Evolutionary conservation across 1,140 invertebrate genomes (phyloP).

Genomic region (Ericerus pela): DNA sequence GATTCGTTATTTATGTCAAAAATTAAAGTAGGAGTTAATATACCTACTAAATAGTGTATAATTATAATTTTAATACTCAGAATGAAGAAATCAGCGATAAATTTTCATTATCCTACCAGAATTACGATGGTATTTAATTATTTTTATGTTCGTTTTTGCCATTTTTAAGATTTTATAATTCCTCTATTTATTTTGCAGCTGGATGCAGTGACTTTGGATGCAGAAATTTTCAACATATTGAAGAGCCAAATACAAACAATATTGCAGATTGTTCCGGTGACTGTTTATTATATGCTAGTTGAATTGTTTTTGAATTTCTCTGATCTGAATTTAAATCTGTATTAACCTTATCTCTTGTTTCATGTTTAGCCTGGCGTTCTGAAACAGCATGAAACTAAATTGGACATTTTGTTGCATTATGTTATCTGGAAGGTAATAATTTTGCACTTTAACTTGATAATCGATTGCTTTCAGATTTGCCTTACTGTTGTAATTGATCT

Average conservation of each 20-base stretch:
- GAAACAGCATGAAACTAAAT: slow-evolving; percentile 37
- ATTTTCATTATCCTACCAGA: too few relatives aligned
- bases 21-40: too few relatives aligned
- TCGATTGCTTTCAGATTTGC: neutral
- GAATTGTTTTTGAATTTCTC: neutral
- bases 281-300: slow-evolving; percentile 12
- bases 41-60: too few relatives aligned
- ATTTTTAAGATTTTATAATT: neutral
- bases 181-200: slow-evolving; percentile 30
- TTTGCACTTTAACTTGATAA: neutral
- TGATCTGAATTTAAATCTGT: neutral
- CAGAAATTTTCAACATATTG: slow-evolving; percentile 38
- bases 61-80: too few relatives aligned
- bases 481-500: neutral
- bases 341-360: slow-evolving; percentile 6
- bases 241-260: slow-evolving; percentile 36
- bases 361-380: slow-evolving; percentile 37
- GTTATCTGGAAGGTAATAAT: slow-evolving; percentile 34
- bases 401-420: slow-evolving; percentile 39
- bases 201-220: slow-evolving; percentile 39
- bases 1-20: too few relatives aligned
- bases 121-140: too few relatives aligned
- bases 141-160: too few relatives aligned
- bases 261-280: slow-evolving; percentile 38
- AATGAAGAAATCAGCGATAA: too few relatives aligned